Base-by-base conservation (phyloP, 1,140 invertebrate genomes). In the Formica exsecta region DNA sequence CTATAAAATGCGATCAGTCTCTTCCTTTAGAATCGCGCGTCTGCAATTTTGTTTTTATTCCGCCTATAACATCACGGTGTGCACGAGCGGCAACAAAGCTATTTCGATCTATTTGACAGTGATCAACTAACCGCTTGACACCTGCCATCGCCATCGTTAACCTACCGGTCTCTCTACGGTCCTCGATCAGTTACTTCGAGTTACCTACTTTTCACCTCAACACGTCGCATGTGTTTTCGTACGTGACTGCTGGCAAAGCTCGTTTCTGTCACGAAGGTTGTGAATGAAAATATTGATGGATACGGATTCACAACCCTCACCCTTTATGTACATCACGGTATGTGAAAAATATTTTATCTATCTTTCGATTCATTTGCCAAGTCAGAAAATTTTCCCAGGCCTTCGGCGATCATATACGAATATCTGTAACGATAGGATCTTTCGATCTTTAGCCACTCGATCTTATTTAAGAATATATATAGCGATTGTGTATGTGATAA, bases 281-380 rank as follows among this genome's bases (percentile, higher is more conserved):
- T 92, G 91, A 93, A 92, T 92, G 87, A 93, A 93, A 93, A 93
- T 92, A 93, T 93, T 88, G 87, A 70, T 85, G 80, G 84, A 92
- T 75, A 83, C 51, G 59, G 84, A 89, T 84, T 87, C 87, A 64
- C 87, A 64, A 74, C 66, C 62, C 59, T 73, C 44, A n/a, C 76
- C 19, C 48, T 81, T 79, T 86, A 48, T 84, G 13, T 61, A 9
- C 44, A 11, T 38, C 71, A 36, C 51, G 11, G 84, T 16, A 38
- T 68, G 66, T 80, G 83, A 80, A 87, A 89, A 89, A 89, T 89
- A 89, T 89, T 89, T 86, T 77, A 59, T 66, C 57, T 73, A 29
- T 32, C 51, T 16, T 38, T 66, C 84, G 57, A 61, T 32, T 66
- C 59, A 2, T 38, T 66, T 44, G 16, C 32, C 51, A n/a, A 19